phyloP scores from a whole-genome alignment of 2,797 vertebrate species.

The Myotis findleyi region DNA sequence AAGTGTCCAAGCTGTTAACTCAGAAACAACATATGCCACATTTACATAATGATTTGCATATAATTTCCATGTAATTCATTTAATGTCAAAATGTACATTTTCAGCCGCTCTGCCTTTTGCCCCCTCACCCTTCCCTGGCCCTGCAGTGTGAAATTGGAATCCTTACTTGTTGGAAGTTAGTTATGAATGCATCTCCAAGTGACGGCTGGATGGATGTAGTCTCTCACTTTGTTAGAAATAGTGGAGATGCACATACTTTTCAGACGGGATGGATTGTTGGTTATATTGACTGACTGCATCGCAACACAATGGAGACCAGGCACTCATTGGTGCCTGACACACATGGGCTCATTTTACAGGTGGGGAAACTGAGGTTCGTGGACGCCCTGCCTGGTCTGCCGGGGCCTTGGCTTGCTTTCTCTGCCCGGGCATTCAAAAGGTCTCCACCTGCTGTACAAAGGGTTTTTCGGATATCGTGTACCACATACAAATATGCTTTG shows the following conservation, averaged over 20 bases:
- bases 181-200: neutral
- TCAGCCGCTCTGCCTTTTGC: constrained; percentile 63
- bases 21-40: constrained; percentile 83
- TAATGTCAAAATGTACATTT: constrained; percentile 80
- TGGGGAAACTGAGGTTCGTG: neutral
- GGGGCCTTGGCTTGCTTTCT: neutral
- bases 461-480: neutral
- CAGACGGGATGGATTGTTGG: neutral
- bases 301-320: neutral
- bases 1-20: constrained; percentile 83
- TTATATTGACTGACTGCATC: neutral
- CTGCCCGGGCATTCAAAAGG: neutral
- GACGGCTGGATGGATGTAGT: neutral
- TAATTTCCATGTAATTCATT: constrained; percentile 82
- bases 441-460: neutral
- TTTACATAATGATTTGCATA: constrained; percentile 85
- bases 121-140: constrained; percentile 23
- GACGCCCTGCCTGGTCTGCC: accelerated
- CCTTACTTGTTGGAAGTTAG: neutral
- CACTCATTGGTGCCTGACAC: neutral
- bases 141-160: neutral
- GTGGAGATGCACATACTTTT: neutral
- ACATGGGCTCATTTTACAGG: neutral
- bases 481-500: neutral
- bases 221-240: neutral